Percentiles rank a stretch among this genome's conserved stretches.
These are phyloP conservation scores for Tetragonula carbonaria DNA, from an alignment of 2,888 invertebrate genomes.

Conservation along the genomic window DNA sequence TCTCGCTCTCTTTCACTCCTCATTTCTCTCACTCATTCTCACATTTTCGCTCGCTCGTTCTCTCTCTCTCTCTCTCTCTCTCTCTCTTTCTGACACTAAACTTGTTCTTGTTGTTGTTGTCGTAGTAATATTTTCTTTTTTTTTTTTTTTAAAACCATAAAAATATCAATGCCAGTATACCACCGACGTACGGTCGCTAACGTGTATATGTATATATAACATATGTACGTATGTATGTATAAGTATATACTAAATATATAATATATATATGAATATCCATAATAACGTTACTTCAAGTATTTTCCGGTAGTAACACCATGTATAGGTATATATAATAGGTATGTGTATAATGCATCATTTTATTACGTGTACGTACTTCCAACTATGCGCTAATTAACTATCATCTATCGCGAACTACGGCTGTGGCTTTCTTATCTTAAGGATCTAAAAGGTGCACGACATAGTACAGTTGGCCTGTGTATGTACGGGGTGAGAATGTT, in stretches of 20 bases:
- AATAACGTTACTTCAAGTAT: slow-evolving; percentile 60
- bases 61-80: slow-evolving; percentile 28
- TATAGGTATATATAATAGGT: slow-evolving; percentile 64
- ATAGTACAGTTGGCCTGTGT: slow-evolving; percentile 42
- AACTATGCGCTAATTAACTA: slow-evolving; percentile 53
- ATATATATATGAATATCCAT: slow-evolving; percentile 61
- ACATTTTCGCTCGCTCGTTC: slow-evolving; percentile 29
- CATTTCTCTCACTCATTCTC: slow-evolving; percentile 38
- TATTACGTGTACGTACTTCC: slow-evolving; percentile 61
- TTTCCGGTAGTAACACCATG: slow-evolving; percentile 61
- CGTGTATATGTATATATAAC: slow-evolving; percentile 66
- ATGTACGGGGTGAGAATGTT: slow-evolving; percentile 20
- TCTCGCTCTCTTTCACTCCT: slow-evolving; percentile 37
- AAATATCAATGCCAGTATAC: slow-evolving; percentile 67
- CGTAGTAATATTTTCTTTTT: too few relatives aligned
- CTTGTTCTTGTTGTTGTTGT: slow-evolving; percentile 45
- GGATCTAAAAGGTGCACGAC: slow-evolving; percentile 62
- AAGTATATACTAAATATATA: slow-evolving; percentile 65
- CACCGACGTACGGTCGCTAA: slow-evolving; percentile 64
- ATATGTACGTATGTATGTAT: slow-evolving; percentile 65
- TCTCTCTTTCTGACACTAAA: slow-evolving; percentile 53
- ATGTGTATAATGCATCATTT: slow-evolving; percentile 67
- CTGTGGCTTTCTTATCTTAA: slow-evolving; percentile 52
- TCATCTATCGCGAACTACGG: slow-evolving; percentile 55
- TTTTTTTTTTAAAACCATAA: slow-evolving; percentile 67